Conservation (phyloP, 2,797 vertebrate species). For the Garrulus glandarius region DNA sequence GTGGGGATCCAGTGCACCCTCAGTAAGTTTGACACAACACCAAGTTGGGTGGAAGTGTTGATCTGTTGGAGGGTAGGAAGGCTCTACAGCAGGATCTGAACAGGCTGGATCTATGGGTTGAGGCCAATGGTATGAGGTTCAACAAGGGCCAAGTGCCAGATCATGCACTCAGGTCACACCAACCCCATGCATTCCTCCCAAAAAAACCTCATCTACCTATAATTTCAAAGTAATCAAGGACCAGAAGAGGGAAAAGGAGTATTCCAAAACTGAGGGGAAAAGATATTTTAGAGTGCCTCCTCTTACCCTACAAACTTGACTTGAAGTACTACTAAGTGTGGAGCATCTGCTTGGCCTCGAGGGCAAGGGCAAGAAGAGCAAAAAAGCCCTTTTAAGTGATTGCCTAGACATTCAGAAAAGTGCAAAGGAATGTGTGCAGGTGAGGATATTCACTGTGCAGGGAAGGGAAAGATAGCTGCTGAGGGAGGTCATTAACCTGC, state of each 20-base stretch:
- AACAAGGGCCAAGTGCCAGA: background rate
- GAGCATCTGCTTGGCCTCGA: background rate
- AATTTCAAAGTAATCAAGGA: background rate
- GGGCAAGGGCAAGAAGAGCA: background rate
- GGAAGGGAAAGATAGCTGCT: background rate
- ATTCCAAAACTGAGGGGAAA: background rate
- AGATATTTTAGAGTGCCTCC: background rate
- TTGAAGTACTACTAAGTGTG: background rate
- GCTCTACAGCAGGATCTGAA: background rate
- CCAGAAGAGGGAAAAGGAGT: background rate
- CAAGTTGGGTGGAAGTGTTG: background rate
- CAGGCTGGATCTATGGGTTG: rapidly evolving
- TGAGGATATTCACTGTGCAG: background rate
- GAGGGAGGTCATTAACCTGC: background rate
- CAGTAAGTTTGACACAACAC: background rate
- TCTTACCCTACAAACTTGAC: background rate
- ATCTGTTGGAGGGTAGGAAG: background rate
- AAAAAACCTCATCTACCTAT: background rate
- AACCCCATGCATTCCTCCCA: background rate
- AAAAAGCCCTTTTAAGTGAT: background rate
- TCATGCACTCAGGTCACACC: background rate
- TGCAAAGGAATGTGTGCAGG: background rate
- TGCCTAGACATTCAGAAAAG: background rate
- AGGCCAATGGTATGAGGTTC: background rate
- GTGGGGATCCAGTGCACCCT: background rate